phyloP scores from a whole-genome alignment of 1,140 invertebrate genomes.

The Diprion similis region DNA sequence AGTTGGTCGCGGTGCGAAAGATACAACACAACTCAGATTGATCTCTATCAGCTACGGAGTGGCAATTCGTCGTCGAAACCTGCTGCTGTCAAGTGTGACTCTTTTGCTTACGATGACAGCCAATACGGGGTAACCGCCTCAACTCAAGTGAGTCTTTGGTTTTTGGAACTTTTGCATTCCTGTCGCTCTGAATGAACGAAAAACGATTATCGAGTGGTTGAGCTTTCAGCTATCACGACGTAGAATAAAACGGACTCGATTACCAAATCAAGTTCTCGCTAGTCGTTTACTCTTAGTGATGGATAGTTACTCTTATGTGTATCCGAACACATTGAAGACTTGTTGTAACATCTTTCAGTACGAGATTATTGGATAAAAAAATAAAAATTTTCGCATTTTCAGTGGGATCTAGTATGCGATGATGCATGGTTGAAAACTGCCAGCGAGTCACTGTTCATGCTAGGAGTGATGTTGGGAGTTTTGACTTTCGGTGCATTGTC shows the following conservation, averaged over 20 bases:
- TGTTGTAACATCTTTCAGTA: neutral
- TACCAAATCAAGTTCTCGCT: too few species aligned
- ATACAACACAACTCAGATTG: slow-evolving; percentile 44
- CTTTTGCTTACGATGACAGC: slow-evolving; percentile 68
- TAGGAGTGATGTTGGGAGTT: slow-evolving; percentile 81
- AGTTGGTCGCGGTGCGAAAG: slow-evolving; percentile 62
- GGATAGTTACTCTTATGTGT: too few species aligned
- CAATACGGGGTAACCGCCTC: slow-evolving; percentile 69
- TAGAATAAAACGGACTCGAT: too few species aligned
- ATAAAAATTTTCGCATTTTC: slow-evolving; percentile 41
- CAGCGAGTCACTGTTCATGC: slow-evolving; percentile 83
- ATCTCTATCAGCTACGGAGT: slow-evolving; percentile 36
- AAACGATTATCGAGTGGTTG: too few species aligned
- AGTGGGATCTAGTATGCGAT: slow-evolving; percentile 82
- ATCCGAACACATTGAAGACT: neutral
- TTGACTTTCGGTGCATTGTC: slow-evolving; percentile 82
- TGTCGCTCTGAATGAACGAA: neutral
- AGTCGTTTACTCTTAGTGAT: too few species aligned
- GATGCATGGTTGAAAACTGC: slow-evolving; percentile 70
- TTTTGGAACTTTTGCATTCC: neutral
- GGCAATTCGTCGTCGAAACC: slow-evolving; percentile 34
- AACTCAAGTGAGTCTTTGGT: slow-evolving; percentile 64
- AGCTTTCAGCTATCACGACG: slow-evolving; percentile 11
- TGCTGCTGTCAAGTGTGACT: slow-evolving; percentile 54
- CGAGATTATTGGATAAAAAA: too few species aligned